Base-by-base conservation (phyloP, 2,797 vertebrate genomes). In the Zenarchopterus dispar region DNA sequence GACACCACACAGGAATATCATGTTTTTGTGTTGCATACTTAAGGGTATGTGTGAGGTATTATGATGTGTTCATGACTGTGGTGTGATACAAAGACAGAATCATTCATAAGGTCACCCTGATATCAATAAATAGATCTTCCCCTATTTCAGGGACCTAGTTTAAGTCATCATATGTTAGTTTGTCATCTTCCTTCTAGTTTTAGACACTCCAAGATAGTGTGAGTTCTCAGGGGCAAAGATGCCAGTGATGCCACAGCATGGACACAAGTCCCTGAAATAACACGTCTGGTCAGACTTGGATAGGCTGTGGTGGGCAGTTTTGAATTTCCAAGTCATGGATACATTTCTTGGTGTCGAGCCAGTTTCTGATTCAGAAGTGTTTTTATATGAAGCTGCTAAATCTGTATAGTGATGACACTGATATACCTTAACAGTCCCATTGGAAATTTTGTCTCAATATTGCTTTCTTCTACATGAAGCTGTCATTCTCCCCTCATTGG, bases 251-350 rank as follows among this genome's bases (percentile, higher is more conserved):
- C 54, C 43, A 42, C 66, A 26, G 18, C 9, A 15, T 61, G 51
- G 55, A 59, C 72, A 75, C 62, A 64, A 67, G 13, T 6, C 36
- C 49, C 58, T 18, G 56, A 54, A 70, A 53, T 56, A 50, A 67
- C 33, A 63, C 44, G 24, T 36, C 33, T 10, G 33, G 9, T 69
- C 65, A 47, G 62, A 77, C 67, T 57, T 15, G 0, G 26, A 58
- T 8, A 22, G 70, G 11, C 11, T 41, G 57, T 72, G 67, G 74
- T 69, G 63, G 60, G 59, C 21, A 19, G 60, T 47, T 71, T 58
- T 65, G 52, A 63, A 67, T 82, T 78, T 59, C 55, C 41, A 53
- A 56, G 55, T 19, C 49, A 54, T 51, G 18, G 54, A 59, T 73
- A 62, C 46, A 28, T 43, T n/a, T 62, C 24, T 66, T 65, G 67